Conservation (phyloP, 1,140 invertebrate genomes). For the Monochamus saltuarius region DNA sequence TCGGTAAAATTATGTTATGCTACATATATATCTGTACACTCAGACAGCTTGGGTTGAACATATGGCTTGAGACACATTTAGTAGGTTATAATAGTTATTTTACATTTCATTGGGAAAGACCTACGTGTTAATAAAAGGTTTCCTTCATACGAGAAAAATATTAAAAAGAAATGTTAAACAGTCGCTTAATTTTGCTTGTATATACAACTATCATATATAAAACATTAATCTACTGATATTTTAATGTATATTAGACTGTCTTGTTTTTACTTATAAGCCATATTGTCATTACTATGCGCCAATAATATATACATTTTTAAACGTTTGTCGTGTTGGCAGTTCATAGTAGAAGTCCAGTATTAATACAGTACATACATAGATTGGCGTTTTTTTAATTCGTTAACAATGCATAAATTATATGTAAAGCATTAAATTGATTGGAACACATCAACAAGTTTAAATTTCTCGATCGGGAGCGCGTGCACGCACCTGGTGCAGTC, state of each 20-base stretch:
- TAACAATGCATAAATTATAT: slow-evolving; percentile 22
- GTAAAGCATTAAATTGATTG: slow-evolving; percentile 18
- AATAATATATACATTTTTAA: slow-evolving; percentile 11
- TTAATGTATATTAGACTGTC: background rate
- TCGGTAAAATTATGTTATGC: slow-evolving; percentile 8
- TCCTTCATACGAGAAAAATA: no score
- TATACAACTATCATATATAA: slow-evolving; percentile 12
- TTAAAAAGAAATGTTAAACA: background rate
- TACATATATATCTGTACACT: background rate
- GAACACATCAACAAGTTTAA: slow-evolving; percentile 22
- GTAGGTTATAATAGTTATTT: background rate
- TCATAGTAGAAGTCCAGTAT: slow-evolving; percentile 6
- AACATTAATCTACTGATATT: slow-evolving; percentile 15
- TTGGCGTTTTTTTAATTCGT: slow-evolving; percentile 13
- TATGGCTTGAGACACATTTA: slow-evolving; percentile 8
- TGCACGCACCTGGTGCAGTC: no score
- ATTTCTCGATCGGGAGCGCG: background rate
- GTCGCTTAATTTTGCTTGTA: background rate
- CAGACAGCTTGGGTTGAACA: background rate
- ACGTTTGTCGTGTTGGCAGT: slow-evolving; percentile 11
- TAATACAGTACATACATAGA: slow-evolving; percentile 5
- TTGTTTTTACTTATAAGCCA: background rate
- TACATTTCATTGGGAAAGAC: background rate
- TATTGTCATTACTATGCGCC: slow-evolving; percentile 21
- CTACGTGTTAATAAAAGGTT: background rate